Conservation (phyloP, 1,140 invertebrate species). For the Penaeus indicus region DNA sequence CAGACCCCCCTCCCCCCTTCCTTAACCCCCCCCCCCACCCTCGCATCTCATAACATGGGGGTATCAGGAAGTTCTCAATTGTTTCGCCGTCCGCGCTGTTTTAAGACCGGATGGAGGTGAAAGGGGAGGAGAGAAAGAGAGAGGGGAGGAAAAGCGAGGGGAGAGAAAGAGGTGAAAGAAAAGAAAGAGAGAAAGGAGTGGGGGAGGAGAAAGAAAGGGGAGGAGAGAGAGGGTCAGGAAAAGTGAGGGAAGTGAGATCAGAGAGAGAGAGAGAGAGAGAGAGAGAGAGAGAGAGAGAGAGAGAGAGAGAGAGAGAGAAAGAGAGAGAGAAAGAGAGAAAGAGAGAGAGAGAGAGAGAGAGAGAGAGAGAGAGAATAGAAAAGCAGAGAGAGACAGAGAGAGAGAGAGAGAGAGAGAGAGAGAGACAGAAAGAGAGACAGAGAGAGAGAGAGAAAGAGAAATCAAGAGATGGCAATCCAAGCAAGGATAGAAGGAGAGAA, state of each 20-base stretch:
- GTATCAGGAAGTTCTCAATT: too few relatives aligned
- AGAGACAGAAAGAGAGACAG: too few relatives aligned
- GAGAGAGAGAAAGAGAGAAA: neutral
- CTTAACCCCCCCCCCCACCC: too few relatives aligned
- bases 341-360: neutral
- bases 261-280: neutral
- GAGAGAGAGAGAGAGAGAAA: neutral
- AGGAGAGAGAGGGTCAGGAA: constrained; percentile 7
- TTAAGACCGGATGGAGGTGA: too few relatives aligned
- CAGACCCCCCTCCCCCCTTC: too few relatives aligned
- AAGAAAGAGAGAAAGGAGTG: neutral
- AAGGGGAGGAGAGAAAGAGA: neutral
- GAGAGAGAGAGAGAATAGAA: neutral
- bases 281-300: neutral
- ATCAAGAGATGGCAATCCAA: too few relatives aligned
- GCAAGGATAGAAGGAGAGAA: too few relatives aligned
- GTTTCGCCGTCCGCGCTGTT: too few relatives aligned
- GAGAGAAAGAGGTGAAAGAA: neutral
- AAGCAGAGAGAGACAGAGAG: neutral
- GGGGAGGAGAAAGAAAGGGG: neutral
- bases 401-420: neutral
- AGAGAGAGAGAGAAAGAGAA: too few relatives aligned
- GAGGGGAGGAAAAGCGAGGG: neutral
- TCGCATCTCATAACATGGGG: too few relatives aligned
- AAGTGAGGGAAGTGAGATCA: neutral